Percentiles rank a stretch among this genome's conserved stretches.
Evolutionary conservation across 1,140 invertebrate genomes (phyloP).

Genomic region (Pteromalus puparum): DNA sequence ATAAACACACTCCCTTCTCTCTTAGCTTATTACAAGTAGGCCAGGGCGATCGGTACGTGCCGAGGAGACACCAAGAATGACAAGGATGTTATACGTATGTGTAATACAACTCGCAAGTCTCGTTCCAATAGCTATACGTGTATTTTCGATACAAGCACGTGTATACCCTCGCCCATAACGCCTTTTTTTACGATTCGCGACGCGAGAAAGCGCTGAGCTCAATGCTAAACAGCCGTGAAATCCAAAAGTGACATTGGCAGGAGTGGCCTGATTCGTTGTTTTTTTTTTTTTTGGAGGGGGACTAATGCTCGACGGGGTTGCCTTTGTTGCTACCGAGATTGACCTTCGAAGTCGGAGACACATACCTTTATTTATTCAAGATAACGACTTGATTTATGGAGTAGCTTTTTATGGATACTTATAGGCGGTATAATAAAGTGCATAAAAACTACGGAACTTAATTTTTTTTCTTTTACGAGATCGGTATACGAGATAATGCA

Average conservation of each 20-base stretch:
- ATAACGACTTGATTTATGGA: background rate
- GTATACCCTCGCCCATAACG: background rate
- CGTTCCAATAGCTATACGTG: background rate
- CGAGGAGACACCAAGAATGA: slow-evolving; percentile 23
- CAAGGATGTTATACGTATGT: slow-evolving; percentile 37
- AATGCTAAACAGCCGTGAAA: too few species aligned
- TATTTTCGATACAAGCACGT: background rate
- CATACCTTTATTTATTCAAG: too few species aligned
- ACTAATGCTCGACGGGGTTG: background rate
- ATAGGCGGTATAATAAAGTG: too few species aligned
- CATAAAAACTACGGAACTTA: background rate
- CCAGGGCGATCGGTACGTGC: slow-evolving; percentile 47
- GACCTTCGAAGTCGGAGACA: background rate
- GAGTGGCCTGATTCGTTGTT: background rate
- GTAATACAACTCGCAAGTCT: background rate
- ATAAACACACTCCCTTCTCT: background rate
- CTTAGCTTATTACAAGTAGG: slow-evolving; percentile 32
- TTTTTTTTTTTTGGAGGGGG: background rate
- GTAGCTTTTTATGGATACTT: background rate
- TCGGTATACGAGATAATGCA: background rate
- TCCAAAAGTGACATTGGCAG: too few species aligned
- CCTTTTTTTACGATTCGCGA: background rate
- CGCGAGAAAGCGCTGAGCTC: background rate
- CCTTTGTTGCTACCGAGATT: background rate
- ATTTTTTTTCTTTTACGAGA: background rate